Conservation (phyloP, 64 coral and sea anemone species). For the Cladopsammia gracilis region DNA sequence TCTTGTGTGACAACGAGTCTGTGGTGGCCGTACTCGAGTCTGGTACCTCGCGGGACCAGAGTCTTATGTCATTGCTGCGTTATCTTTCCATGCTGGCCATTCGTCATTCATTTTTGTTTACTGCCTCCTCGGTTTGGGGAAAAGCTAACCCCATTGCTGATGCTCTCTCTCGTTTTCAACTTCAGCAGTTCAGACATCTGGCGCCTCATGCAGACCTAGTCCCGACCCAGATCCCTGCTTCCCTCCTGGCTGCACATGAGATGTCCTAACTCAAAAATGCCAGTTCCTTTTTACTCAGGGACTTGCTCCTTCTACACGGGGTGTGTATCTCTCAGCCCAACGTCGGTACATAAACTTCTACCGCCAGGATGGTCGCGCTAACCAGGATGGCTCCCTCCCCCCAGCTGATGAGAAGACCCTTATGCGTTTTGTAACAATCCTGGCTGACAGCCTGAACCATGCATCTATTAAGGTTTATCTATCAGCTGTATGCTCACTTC, state of each 20-base stretch:
- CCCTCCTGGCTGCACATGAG: background rate
- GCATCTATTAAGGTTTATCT: conserved; percentile 33
- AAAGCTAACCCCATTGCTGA: background rate
- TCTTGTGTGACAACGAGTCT: conserved; percentile 17
- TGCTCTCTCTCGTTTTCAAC: background rate
- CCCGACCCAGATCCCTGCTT: background rate
- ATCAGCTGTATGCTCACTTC: background rate
- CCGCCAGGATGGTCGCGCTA: background rate
- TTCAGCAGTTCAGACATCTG: background rate
- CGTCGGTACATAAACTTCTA: background rate
- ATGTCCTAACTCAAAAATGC: background rate
- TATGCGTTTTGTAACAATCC: background rate
- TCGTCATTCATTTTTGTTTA: background rate
- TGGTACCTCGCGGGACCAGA: background rate
- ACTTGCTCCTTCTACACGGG: background rate
- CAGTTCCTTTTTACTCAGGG: conserved; percentile 5
- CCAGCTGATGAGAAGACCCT: background rate
- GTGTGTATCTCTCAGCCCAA: background rate
- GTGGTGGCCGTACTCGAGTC: conserved; percentile 25
- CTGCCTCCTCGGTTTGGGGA: background rate
- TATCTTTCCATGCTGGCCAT: background rate
- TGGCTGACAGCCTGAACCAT: background rate
- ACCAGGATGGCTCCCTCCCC: background rate
- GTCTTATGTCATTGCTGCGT: background rate
- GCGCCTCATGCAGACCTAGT: background rate